A percentile compares a stretch with the other conserved stretches of the same genome.
These are phyloP conservation scores for Tragulus kanchil DNA, from an alignment of 2,113 vertebrate species.

Conservation along the genomic window DNA sequence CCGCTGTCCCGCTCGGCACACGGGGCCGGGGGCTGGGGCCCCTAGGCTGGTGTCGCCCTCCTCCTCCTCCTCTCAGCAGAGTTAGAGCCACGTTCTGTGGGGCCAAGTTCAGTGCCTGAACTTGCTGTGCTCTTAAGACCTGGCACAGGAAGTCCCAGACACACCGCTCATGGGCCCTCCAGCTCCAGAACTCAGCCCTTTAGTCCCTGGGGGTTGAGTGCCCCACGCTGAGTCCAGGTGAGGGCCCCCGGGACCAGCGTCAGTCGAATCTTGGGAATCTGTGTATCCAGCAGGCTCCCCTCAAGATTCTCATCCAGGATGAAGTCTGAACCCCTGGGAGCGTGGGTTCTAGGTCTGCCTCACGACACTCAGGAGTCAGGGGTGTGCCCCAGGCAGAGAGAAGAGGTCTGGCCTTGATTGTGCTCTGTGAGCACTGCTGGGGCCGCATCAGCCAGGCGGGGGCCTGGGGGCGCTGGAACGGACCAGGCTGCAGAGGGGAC, in stretches of 20 bases:
- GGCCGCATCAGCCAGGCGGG: fast-evolving
- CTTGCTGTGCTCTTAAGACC: not conserved
- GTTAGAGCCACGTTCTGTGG: not conserved
- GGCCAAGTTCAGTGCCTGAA: fast-evolving
- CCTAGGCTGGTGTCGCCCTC: fast-evolving
- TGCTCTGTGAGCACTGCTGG: not conserved
- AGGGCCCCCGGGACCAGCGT: not conserved
- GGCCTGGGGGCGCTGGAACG: not conserved
- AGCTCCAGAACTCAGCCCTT: not conserved
- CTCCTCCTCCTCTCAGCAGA: not conserved
- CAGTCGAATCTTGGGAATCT: not conserved
- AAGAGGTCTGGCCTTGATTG: not conserved
- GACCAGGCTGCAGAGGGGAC: not conserved
- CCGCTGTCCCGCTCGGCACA: fast-evolving
- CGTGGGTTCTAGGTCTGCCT: fast-evolving
- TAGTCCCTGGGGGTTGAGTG: fast-evolving
- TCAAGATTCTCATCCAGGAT: fast-evolving
- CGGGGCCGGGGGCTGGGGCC: fast-evolving
- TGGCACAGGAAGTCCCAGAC: fast-evolving
- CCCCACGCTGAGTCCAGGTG: fast-evolving
- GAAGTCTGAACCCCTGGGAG: not conserved
- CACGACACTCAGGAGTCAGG: not conserved
- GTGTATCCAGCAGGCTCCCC: fast-evolving
- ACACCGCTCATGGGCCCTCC: fast-evolving
- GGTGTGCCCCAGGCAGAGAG: fast-evolving